These are phyloP conservation scores for Porites cylindrica DNA, from an alignment of 92 coral and sea anemone species.

Conservation along the genomic window DNA sequence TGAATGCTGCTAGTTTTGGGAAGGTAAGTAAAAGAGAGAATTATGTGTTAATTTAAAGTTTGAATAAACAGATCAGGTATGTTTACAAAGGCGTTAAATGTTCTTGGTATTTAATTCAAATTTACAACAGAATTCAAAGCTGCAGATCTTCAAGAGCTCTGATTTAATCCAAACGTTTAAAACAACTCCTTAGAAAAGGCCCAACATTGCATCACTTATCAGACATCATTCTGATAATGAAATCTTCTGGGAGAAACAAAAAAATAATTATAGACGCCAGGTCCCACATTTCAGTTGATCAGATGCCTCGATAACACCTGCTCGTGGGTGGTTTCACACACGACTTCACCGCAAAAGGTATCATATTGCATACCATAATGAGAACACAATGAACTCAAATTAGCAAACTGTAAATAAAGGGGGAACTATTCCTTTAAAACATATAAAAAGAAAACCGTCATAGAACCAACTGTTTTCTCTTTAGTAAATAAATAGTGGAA, in stretches of 20 bases:
- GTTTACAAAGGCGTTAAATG: too few relatives aligned
- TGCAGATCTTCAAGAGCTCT: too few relatives aligned
- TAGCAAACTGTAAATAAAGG: neutral
- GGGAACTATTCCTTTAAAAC: neutral
- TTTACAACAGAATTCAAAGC: neutral
- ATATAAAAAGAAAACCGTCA: neutral
- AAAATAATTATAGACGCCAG: neutral
- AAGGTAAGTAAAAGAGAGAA: conserved; percentile 65
- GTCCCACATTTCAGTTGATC: neutral
- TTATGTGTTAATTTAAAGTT: neutral
- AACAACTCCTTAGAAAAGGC: too few relatives aligned
- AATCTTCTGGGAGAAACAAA: neutral
- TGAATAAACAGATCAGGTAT: neutral
- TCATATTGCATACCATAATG: neutral
- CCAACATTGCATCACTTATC: neutral
- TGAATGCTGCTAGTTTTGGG: conserved; percentile 99
- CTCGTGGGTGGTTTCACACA: neutral
- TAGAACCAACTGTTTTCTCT: too few relatives aligned
- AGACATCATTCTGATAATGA: neutral
- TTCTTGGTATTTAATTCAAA: too few relatives aligned
- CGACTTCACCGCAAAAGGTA: neutral
- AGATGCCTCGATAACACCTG: neutral
- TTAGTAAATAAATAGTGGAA: too few relatives aligned
- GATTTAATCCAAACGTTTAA: too few relatives aligned
- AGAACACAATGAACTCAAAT: neutral